phyloP scores from a whole-genome alignment of 2,888 invertebrate species.

The Cosmopolites sordidus region DNA sequence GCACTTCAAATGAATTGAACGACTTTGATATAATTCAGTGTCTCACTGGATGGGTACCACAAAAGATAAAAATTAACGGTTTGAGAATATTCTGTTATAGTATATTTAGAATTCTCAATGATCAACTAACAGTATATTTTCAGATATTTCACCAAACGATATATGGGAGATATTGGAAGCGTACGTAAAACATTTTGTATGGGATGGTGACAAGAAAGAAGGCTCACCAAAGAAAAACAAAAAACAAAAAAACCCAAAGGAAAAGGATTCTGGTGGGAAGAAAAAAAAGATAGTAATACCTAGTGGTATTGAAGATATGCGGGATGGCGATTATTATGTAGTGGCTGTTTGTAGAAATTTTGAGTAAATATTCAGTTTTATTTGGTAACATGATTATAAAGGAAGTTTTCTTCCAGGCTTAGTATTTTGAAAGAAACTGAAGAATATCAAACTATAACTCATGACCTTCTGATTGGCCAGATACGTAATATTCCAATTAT shows the following conservation, averaged over 20 bases:
- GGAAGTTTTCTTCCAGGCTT: too few species aligned
- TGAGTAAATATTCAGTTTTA: constrained; percentile 23
- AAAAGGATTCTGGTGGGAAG: constrained; percentile 13
- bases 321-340: constrained; percentile 27
- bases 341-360: constrained; percentile 31
- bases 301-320: constrained; percentile 12
- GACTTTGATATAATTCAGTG: constrained; percentile 49
- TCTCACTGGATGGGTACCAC: constrained; percentile 49
- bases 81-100: not conserved
- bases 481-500: constrained; percentile 45
- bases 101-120: too few species aligned
- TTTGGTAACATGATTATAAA: not conserved
- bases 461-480: constrained; percentile 41
- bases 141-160: constrained; percentile 25
- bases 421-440: too few species aligned
- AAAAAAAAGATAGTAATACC: constrained; percentile 11
- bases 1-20: constrained; percentile 38
- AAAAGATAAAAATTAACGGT: constrained; percentile 31
- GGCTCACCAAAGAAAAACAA: constrained; percentile 15
- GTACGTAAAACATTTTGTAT: constrained; percentile 36
- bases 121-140: too few species aligned
- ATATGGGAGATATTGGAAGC: constrained; percentile 40
- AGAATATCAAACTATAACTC: too few species aligned
- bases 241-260: constrained; percentile 13
- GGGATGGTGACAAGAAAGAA: constrained; percentile 27